Evolutionary conservation across 2,113 vertebrate genomes (phyloP).

Genomic region (Takifugu bimaculatus): DNA sequence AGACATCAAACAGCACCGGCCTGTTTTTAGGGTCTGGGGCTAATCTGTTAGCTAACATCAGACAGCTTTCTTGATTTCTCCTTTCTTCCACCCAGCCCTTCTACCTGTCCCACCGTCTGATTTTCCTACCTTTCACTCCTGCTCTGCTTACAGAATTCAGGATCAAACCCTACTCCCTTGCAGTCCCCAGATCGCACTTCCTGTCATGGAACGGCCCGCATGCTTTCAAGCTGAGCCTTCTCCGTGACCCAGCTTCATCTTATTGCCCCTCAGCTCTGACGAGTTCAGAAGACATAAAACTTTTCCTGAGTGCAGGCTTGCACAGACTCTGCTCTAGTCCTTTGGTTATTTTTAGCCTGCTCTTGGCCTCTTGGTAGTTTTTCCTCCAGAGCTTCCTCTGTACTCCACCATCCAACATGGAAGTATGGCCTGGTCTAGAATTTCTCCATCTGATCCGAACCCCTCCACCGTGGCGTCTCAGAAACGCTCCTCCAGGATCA

Average conservation of each 20-base stretch:
- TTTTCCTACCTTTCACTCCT: background rate
- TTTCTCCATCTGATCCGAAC: conserved; percentile 1
- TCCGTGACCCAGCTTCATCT: conserved; percentile 9
- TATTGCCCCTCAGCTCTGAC: conserved; percentile 13
- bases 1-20: background rate
- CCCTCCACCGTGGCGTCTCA: background rate
- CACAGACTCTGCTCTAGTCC: conserved; percentile 24
- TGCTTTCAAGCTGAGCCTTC: conserved; percentile 16
- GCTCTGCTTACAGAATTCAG: conserved; percentile 22
- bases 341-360: conserved; percentile 58
- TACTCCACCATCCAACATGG: conserved; percentile 40
- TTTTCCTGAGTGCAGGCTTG: conserved; percentile 23
- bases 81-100: background rate
- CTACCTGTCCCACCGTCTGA: background rate
- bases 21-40: background rate
- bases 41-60: no score
- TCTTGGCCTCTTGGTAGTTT: conserved; percentile 51
- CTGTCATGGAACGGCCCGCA: conserved; percentile 34
- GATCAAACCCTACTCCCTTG: conserved; percentile 22
- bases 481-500: background rate
- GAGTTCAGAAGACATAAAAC: conserved; percentile 30
- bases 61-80: background rate
- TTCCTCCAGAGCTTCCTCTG: conserved; percentile 51
- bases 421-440: conserved; percentile 33
- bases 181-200: conserved; percentile 35